Percentiles rank a stretch among this genome's conserved stretches.
Conservation (phyloP, 2,888 invertebrate genomes). For the Pseudococcus viburni region DNA sequence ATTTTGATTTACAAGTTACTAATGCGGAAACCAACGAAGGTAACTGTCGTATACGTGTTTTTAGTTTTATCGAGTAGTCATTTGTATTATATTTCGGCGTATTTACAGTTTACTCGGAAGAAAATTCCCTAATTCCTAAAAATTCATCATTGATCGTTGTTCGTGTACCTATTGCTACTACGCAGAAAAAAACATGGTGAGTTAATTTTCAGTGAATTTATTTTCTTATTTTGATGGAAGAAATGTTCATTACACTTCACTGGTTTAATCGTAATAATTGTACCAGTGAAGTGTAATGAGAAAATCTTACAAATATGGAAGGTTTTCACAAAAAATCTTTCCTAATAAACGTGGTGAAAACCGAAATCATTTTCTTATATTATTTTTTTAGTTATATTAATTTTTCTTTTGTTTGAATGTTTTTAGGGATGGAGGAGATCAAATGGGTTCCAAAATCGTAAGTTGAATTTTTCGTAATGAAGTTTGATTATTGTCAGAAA, state of each 20-base stretch:
- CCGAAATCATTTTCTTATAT: not conserved
- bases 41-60: conserved; percentile 71
- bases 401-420: not conserved
- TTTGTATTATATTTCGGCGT: not conserved
- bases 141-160: conserved; percentile 97
- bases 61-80: conserved; percentile 36
- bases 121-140: conserved; percentile 92
- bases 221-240: not conserved
- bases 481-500: not conserved
- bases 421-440: conserved; percentile 70
- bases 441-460: conserved; percentile 62
- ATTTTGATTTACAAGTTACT: conserved; percentile 96
- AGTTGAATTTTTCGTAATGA: not conserved
- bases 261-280: too few species aligned
- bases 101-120: conserved; percentile 88
- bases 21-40: conserved; percentile 98
- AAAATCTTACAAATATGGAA: too few species aligned
- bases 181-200: conserved; percentile 79
- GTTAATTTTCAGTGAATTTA: conserved; percentile 61
- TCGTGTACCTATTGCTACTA: conserved; percentile 87
- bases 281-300: too few species aligned
- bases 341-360: too few species aligned
- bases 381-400: not conserved
- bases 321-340: too few species aligned
- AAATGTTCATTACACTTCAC: too few species aligned